Percentiles rank a stretch among this genome's conserved stretches.
Evolutionary conservation across 2,888 invertebrate species (phyloP).

Genomic region (Zhengitettix transpicula): DNA sequence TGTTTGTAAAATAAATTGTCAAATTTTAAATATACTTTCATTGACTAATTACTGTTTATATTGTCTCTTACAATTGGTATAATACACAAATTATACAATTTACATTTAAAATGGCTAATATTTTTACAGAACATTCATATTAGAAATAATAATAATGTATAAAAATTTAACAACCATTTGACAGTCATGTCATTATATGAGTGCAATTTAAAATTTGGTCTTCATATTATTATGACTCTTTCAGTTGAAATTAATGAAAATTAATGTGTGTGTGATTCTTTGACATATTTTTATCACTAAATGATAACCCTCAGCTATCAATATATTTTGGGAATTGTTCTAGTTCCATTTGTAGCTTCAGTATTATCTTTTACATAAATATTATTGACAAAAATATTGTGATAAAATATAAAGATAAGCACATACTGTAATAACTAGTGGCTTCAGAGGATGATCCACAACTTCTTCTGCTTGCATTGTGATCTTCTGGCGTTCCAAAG

Average conservation of each 20-base stretch:
- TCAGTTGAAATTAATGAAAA: too few species aligned
- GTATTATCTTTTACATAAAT: not conserved
- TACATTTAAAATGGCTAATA: not conserved
- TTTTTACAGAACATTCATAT: too few species aligned
- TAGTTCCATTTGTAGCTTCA: not conserved
- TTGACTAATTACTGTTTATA: too few species aligned
- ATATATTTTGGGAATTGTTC: not conserved
- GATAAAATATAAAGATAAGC: not conserved
- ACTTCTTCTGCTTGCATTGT: constrained; percentile 21
- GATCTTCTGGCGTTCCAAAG: constrained; percentile 6
- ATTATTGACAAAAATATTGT: not conserved
- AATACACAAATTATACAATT: not conserved
- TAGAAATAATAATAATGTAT: too few species aligned
- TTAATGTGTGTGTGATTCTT: too few species aligned
- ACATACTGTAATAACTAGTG: constrained; percentile 29
- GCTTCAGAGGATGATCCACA: constrained; percentile 41
- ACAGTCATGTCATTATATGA: too few species aligned
- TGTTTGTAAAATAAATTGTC: too few species aligned
- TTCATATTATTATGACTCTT: not conserved
- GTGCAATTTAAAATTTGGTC: too few species aligned
- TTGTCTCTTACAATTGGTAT: too few species aligned
- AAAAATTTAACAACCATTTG: too few species aligned
- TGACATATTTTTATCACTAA: not conserved
- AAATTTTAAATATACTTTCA: too few species aligned
- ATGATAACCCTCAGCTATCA: not conserved